Conservation (phyloP, 2,113 vertebrate species). For the Xiphias gladius region DNA sequence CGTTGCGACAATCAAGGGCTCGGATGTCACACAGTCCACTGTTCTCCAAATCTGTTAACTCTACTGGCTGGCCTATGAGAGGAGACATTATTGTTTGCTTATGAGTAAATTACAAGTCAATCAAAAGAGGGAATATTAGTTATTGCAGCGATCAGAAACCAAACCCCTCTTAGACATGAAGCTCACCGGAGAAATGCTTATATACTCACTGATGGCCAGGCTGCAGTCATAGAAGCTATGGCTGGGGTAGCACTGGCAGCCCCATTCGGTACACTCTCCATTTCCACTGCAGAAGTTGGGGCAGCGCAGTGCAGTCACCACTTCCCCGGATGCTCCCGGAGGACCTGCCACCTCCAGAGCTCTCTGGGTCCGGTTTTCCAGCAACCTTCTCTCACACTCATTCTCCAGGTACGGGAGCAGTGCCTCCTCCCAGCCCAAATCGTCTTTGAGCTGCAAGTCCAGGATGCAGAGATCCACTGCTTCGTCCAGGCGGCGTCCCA, state of each 20-base stretch:
- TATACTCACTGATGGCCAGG: slow-evolving; percentile 78
- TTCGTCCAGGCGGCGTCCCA: slow-evolving; percentile 84
- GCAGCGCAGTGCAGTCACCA: slow-evolving; percentile 81
- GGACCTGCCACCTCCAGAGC: slow-evolving; percentile 35
- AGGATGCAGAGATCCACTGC: slow-evolving; percentile 85
- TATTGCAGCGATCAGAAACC: background rate
- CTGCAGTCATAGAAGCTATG: slow-evolving; percentile 86
- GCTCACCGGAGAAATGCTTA: background rate
- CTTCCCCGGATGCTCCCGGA: slow-evolving; percentile 44
- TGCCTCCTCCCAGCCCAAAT: slow-evolving; percentile 82
- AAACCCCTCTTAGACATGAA: too few species aligned
- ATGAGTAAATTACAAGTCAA: background rate
- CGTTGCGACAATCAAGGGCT: slow-evolving; percentile 67
- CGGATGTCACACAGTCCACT: slow-evolving; percentile 79
- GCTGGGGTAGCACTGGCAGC: slow-evolving; percentile 82
- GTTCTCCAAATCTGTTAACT: slow-evolving; percentile 83
- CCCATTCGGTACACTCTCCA: slow-evolving; percentile 82
- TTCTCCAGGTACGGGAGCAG: slow-evolving; percentile 87
- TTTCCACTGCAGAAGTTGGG: slow-evolving; percentile 85
- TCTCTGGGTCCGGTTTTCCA: slow-evolving; percentile 75
- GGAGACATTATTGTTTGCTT: background rate
- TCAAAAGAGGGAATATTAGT: background rate
- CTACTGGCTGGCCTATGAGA: slow-evolving; percentile 76
- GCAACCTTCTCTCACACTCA: slow-evolving; percentile 85
- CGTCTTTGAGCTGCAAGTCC: slow-evolving; percentile 88